These are phyloP conservation scores for Nowickia ferox DNA, from an alignment of 2,888 invertebrate species.

Conservation along the genomic window DNA sequence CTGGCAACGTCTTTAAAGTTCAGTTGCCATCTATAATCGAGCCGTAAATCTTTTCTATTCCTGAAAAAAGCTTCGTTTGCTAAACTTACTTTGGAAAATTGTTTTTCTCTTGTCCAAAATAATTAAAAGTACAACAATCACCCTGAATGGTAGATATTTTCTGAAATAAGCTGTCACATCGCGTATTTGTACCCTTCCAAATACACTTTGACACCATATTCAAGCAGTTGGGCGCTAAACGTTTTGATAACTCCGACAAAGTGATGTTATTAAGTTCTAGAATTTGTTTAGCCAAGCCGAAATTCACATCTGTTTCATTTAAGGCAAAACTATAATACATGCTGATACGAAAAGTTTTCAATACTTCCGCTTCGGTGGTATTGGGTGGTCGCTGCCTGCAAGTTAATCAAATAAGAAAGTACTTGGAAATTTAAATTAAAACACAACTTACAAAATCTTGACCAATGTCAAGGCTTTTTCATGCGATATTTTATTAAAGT, in stretches of 20 bases:
- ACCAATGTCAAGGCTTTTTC: constrained; percentile 80
- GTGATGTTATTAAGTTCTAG: constrained; percentile 79
- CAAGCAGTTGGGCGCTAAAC: constrained; percentile 84
- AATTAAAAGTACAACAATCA: constrained; percentile 88
- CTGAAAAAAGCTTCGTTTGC: neutral
- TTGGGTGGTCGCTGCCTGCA: constrained; percentile 77
- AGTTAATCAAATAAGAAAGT: neutral
- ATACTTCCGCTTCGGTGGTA: constrained; percentile 79
- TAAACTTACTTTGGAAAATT: constrained; percentile 79
- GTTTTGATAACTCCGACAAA: constrained; percentile 73
- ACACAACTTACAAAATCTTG: constrained; percentile 82
- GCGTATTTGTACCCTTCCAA: constrained; percentile 86
- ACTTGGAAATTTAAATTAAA: neutral
- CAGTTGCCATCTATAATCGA: too few relatives aligned
- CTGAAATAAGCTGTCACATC: constrained; percentile 85
- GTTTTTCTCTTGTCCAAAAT: constrained; percentile 83
- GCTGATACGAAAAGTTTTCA: constrained; percentile 77
- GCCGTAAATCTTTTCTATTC: neutral
- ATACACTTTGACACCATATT: constrained; percentile 85
- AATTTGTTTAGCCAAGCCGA: constrained; percentile 75
- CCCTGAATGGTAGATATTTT: constrained; percentile 84
- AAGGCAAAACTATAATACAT: constrained; percentile 77
- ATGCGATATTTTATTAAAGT: constrained; percentile 85
- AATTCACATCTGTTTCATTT: constrained; percentile 74
- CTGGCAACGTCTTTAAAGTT: too few relatives aligned